phyloP scores from a whole-genome alignment of 2,113 vertebrate genomes.

The Megalops atlanticus region DNA sequence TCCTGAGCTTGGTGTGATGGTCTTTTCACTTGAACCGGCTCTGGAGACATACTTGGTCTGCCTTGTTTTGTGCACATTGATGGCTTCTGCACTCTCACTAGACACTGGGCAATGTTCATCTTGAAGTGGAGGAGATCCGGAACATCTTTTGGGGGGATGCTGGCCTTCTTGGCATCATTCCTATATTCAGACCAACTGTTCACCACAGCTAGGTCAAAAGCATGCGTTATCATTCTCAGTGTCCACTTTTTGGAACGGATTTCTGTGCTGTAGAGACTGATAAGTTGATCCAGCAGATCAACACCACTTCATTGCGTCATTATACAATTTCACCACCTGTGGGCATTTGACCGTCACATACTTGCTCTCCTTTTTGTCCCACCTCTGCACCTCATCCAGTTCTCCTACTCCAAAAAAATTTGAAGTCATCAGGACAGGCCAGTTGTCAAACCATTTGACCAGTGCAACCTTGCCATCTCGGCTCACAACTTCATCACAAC shows the following conservation, averaged over 20 bases:
- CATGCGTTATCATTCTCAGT: slow-evolving; percentile 33
- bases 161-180: slow-evolving; percentile 22
- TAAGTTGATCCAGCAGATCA: slow-evolving; percentile 30
- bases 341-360: slow-evolving; percentile 26
- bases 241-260: slow-evolving; percentile 25
- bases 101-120: slow-evolving; percentile 34
- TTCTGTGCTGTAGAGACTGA: slow-evolving; percentile 32
- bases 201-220: slow-evolving; percentile 25
- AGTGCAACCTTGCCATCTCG: slow-evolving; percentile 30
- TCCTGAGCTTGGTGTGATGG: background rate
- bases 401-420: slow-evolving; percentile 38
- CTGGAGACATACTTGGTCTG: slow-evolving; percentile 27
- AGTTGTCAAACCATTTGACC: slow-evolving; percentile 33
- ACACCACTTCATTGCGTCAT: slow-evolving; percentile 27
- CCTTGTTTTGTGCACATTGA: slow-evolving; percentile 13
- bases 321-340: slow-evolving; percentile 28
- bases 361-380: slow-evolving; percentile 23
- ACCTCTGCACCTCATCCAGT: slow-evolving; percentile 24
- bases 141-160: slow-evolving; percentile 12
- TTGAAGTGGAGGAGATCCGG: slow-evolving; percentile 31
- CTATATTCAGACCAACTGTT: slow-evolving; percentile 33
- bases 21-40: background rate
- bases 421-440: slow-evolving; percentile 33
- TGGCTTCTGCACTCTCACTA: slow-evolving; percentile 42
- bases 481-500: slow-evolving; percentile 15